These are phyloP conservation scores for Pomatostomus ruficeps DNA, from an alignment of 2,113 vertebrate genomes.

Conservation along the genomic window DNA sequence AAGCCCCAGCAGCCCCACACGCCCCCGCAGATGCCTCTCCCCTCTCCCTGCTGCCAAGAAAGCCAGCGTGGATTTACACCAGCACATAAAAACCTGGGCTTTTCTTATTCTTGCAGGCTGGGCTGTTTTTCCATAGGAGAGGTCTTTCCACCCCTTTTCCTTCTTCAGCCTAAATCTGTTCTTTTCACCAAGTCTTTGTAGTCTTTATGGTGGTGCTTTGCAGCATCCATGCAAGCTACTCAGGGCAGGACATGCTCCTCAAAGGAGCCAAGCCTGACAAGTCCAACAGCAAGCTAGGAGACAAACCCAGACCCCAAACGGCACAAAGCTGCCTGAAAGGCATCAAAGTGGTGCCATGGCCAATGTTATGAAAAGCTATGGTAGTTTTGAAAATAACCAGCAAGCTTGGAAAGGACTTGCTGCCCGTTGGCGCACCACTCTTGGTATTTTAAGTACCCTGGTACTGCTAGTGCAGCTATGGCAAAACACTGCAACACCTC, in stretches of 20 bases:
- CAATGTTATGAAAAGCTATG: background rate
- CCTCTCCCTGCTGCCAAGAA: background rate
- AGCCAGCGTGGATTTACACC: background rate
- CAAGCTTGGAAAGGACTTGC: background rate
- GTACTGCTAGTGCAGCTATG: background rate
- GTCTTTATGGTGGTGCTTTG: background rate
- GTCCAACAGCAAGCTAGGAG: background rate
- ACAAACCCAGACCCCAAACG: background rate
- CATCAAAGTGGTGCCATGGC: background rate
- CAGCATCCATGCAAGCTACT: background rate
- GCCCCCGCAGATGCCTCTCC: background rate
- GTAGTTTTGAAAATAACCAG: background rate
- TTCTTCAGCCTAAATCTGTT: background rate
- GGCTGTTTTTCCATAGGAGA: background rate
- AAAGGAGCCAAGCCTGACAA: background rate
- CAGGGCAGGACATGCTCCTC: accelerated
- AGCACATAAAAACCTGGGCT: background rate
- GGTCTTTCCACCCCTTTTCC: background rate
- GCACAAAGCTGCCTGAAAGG: background rate
- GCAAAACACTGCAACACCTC: background rate
- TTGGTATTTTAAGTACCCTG: background rate
- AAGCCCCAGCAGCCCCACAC: background rate
- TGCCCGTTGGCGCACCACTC: background rate
- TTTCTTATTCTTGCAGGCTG: background rate
- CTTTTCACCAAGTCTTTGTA: background rate